phyloP scores from a whole-genome alignment of 2,888 invertebrate species.

The Andrena praecox region DNA sequence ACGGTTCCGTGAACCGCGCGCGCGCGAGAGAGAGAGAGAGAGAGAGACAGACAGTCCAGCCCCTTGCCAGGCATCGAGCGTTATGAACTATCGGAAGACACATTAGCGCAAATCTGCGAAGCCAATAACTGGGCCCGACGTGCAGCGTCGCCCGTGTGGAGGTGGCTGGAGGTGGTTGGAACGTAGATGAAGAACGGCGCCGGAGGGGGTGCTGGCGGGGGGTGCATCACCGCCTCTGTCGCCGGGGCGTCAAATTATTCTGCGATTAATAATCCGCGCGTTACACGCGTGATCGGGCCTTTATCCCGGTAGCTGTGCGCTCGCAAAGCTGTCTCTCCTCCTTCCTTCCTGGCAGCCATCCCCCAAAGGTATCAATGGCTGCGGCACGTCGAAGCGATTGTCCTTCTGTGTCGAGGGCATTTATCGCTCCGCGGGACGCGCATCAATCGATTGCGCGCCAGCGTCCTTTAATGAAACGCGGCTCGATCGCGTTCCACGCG shows the following conservation, averaged over 20 bases:
- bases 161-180: slow-evolving; percentile 43
- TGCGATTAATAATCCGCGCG: slow-evolving; percentile 83
- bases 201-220: slow-evolving; percentile 50
- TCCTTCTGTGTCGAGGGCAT: slow-evolving; percentile 70
- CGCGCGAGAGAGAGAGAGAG: not conserved
- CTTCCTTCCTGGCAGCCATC: slow-evolving; percentile 70
- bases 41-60: not conserved
- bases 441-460: slow-evolving; percentile 57
- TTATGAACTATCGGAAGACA: slow-evolving; percentile 83
- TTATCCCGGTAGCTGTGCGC: slow-evolving; percentile 62
- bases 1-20: slow-evolving; percentile 73
- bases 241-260: slow-evolving; percentile 81
- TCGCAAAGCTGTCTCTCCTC: slow-evolving; percentile 61
- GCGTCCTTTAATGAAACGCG: slow-evolving; percentile 65
- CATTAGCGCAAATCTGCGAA: slow-evolving; percentile 82
- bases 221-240: slow-evolving; percentile 66
- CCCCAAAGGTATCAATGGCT: slow-evolving; percentile 71
- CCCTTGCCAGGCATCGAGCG: slow-evolving; percentile 50
- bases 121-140: slow-evolving; percentile 81
- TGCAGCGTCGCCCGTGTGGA: slow-evolving; percentile 44
- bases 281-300: slow-evolving; percentile 83
- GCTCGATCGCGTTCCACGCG: slow-evolving; percentile 21
- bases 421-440: slow-evolving; percentile 69
- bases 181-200: slow-evolving; percentile 63
- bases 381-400: slow-evolving; percentile 69